Percentiles rank a stretch among this genome's conserved stretches.
Evolutionary conservation across 37 sponge, comb jelly and placozoan species (phyloP).

Genomic region (Halichondria panicea): DNA sequence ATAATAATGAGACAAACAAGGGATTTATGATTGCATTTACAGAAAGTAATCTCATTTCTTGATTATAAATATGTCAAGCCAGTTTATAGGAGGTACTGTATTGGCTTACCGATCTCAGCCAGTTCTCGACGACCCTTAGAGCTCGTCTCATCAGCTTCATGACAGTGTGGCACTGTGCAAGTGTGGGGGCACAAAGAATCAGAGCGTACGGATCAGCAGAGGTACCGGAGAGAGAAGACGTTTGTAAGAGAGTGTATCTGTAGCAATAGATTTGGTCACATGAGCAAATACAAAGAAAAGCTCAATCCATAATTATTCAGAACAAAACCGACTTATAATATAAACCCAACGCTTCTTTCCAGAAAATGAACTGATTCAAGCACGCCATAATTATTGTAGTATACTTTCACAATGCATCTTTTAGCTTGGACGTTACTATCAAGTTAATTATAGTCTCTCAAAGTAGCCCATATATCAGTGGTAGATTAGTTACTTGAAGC

Average conservation of each 20-base stretch:
- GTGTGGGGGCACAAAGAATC: slow-evolving; percentile 30
- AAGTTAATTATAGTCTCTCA: no score
- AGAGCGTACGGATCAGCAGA: slow-evolving; percentile 1
- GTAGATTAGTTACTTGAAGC: no score
- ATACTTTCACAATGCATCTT: no score
- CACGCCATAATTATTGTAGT: no score
- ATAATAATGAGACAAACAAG: background rate
- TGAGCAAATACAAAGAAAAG: background rate
- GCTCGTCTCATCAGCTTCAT: background rate
- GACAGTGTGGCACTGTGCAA: slow-evolving; percentile 26
- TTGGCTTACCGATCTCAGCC: background rate
- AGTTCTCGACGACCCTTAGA: background rate
- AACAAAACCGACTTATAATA: background rate
- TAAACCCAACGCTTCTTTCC: no score
- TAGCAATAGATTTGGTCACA: background rate
- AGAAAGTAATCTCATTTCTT: no score
- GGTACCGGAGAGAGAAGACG: background rate
- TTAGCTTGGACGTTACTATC: no score
- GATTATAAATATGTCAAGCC: no score
- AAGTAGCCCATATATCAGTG: no score
- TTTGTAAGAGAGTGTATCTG: background rate
- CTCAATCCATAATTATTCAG: background rate
- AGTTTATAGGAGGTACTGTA: background rate
- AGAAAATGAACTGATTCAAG: no score
- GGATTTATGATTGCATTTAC: no score